phyloP scores from a whole-genome alignment of 1,140 invertebrate genomes.

The Bombus balteatus region DNA sequence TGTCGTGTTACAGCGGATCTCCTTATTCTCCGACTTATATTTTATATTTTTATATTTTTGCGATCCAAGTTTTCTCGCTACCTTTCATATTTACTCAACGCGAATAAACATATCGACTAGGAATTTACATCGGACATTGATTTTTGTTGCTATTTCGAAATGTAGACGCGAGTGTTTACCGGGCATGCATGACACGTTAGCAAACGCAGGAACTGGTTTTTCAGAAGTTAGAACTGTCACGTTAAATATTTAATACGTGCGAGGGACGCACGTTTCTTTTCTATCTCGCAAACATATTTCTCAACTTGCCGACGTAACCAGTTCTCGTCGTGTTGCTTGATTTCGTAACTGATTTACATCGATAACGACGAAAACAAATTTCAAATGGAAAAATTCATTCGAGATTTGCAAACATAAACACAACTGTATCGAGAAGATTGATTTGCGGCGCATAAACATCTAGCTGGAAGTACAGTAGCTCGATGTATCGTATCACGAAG shows the following conservation, averaged over 20 bases:
- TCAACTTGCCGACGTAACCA: too few relatives aligned
- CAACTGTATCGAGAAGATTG: background rate
- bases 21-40: too few relatives aligned
- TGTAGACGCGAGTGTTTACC: background rate
- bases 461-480: background rate
- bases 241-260: background rate
- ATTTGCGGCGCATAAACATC: background rate
- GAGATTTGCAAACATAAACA: background rate
- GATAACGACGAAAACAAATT: background rate
- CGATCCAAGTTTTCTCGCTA: accelerated
- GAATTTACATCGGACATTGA: background rate
- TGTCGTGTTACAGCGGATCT: too few relatives aligned
- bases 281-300: too few relatives aligned
- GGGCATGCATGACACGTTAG: background rate
- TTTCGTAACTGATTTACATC: background rate
- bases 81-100: too few relatives aligned
- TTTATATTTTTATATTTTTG: too few relatives aligned
- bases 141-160: background rate
- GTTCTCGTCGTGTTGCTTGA: background rate
- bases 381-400: background rate
- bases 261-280: background rate
- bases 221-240: too few relatives aligned
- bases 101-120: too few relatives aligned
- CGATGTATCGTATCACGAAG: too few relatives aligned
- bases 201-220: slow-evolving; percentile 15